Percentiles rank a stretch among this genome's conserved stretches.
Evolutionary conservation across 2,888 invertebrate species (phyloP).

Genomic region (Hydropsyche betteni): DNA sequence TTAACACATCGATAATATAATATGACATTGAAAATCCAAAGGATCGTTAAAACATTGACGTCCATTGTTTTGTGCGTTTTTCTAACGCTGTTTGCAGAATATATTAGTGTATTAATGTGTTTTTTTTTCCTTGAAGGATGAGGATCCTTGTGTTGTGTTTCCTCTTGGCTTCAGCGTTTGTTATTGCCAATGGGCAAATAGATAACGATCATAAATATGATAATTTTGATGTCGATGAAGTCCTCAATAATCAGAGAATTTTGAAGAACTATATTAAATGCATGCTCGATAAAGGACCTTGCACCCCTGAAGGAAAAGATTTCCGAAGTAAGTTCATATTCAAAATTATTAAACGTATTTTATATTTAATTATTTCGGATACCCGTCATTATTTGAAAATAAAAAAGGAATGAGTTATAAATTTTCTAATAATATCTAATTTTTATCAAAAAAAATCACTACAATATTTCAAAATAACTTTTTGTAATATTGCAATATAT

Average conservation of each 20-base stretch:
- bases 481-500: not conserved
- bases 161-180: not conserved
- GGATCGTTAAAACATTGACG: too few species aligned
- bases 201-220: constrained; percentile 54
- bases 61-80: too few species aligned
- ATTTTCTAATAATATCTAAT: too few species aligned
- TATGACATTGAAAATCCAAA: too few species aligned
- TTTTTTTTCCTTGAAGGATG: not conserved
- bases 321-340: constrained; percentile 65
- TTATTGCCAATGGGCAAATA: not conserved
- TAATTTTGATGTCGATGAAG: constrained; percentile 67
- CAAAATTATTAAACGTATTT: not conserved
- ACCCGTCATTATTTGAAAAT: too few species aligned
- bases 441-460: not conserved
- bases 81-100: too few species aligned
- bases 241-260: constrained; percentile 66
- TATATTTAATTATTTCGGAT: not conserved
- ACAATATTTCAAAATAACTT: not conserved
- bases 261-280: constrained; percentile 71
- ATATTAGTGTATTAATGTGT: too few species aligned
- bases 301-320: constrained; percentile 69
- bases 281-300: constrained; percentile 68
- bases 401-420: too few species aligned
- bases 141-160: not conserved
- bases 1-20: too few species aligned